These are phyloP conservation scores for Trachymyrmex cornetzi DNA, from an alignment of 1,140 invertebrate genomes.

Conservation along the genomic window DNA sequence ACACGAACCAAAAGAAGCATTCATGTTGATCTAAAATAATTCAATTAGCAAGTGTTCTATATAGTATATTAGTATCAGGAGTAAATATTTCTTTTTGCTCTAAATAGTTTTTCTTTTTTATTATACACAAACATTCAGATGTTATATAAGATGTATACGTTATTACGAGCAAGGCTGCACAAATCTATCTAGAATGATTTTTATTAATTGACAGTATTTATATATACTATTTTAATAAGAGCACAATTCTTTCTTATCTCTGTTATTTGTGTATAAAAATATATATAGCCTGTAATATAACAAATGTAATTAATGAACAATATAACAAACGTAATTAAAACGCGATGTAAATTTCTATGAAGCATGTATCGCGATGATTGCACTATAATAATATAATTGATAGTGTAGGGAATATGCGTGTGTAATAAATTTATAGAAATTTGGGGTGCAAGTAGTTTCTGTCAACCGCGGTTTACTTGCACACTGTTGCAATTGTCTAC, in stretches of 20 bases:
- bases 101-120: neutral
- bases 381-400: neutral
- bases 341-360: constrained; percentile 22
- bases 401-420: neutral
- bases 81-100: neutral
- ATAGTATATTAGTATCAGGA: neutral
- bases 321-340: constrained; percentile 2
- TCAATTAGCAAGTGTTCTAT: neutral
- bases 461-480: too few relatives aligned
- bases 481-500: too few relatives aligned
- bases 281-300: constrained; percentile 26
- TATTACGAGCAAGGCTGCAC: constrained; percentile 13
- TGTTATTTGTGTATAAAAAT: constrained; percentile 31
- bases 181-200: neutral
- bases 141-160: neutral
- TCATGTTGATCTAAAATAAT: neutral
- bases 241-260: constrained; percentile 12
- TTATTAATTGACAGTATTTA: constrained; percentile 11
- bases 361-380: neutral
- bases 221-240: neutral
- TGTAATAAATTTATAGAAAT: constrained; percentile 24
- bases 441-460: neutral
- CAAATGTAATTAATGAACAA: constrained; percentile 20
- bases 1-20: constrained; percentile 9
- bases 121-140: neutral